Conservation (phyloP, 1,140 invertebrate species). For the Bombus huntii region DNA sequence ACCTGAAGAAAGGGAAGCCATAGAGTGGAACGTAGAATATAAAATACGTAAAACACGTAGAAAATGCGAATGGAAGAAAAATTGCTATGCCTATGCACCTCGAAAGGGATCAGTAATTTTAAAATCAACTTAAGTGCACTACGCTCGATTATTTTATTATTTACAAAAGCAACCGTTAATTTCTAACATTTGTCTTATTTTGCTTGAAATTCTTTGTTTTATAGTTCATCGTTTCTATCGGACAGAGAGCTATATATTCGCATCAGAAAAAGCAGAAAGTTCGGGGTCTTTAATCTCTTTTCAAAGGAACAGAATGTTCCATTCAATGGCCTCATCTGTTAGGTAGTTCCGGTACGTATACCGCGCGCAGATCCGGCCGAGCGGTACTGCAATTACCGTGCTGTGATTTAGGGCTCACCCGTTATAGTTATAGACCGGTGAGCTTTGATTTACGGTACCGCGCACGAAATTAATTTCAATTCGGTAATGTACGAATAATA, state of each 20-base stretch:
- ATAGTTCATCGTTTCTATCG: background rate
- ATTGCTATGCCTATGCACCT: too few species aligned
- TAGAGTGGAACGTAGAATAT: too few species aligned
- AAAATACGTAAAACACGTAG: background rate
- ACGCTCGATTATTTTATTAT: background rate
- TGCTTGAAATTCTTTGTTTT: background rate
- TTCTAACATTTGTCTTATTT: background rate
- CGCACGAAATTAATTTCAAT: constrained; percentile 77
- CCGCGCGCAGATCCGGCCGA: constrained; percentile 61
- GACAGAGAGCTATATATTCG: background rate
- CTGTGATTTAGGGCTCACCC: constrained; percentile 75
- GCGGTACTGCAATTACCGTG: constrained; percentile 74
- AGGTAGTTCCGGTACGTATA: constrained; percentile 69
- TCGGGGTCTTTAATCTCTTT: constrained; percentile 19
- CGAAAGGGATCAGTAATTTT: too few species aligned
- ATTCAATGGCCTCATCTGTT: constrained; percentile 47
- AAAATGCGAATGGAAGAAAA: too few species aligned
- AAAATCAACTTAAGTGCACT: too few species aligned
- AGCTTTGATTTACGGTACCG: constrained; percentile 72
- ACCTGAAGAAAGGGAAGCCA: fast-evolving
- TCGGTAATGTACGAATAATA: constrained; percentile 75
- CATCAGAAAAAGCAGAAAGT: background rate
- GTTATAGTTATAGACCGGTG: constrained; percentile 75
- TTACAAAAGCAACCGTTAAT: background rate
- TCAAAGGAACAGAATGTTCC: constrained; percentile 40